phyloP scores from a whole-genome alignment of 2,113 vertebrate species.

The Motacilla alba region DNA sequence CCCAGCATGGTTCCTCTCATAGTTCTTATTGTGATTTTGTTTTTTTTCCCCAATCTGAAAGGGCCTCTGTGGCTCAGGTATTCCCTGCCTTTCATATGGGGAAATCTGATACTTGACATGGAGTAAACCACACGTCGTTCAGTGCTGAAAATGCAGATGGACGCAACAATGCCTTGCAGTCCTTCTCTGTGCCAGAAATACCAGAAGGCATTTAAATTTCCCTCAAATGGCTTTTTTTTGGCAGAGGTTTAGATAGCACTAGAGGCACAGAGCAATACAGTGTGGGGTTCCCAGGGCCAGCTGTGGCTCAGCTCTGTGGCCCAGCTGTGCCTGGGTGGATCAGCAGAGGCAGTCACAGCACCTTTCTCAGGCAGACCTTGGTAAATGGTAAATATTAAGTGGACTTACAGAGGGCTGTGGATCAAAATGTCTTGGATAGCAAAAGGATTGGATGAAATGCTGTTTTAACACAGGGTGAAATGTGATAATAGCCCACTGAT shows the following conservation, averaged over 20 bases:
- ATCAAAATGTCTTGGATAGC: background rate
- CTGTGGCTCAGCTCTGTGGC: background rate
- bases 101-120: background rate
- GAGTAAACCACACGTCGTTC: background rate
- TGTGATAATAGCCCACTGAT: background rate
- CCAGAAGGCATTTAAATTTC: conserved; percentile 23
- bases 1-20: background rate
- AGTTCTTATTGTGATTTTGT: background rate
- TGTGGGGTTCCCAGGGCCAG: background rate
- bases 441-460: background rate
- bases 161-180: background rate
- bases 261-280: background rate
- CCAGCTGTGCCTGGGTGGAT: background rate
- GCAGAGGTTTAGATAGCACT: background rate
- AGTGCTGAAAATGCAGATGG: background rate
- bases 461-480: background rate
- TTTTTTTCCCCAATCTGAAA: background rate
- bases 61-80: background rate
- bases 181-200: background rate
- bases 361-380: background rate
- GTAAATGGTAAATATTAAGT: background rate
- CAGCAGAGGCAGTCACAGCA: background rate
- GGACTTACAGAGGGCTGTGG: background rate
- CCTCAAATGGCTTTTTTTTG: conserved; percentile 9
- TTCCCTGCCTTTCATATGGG: background rate